These are phyloP conservation scores for Bombylius discolor DNA, from an alignment of 2,888 invertebrate species.

Conservation along the genomic window DNA sequence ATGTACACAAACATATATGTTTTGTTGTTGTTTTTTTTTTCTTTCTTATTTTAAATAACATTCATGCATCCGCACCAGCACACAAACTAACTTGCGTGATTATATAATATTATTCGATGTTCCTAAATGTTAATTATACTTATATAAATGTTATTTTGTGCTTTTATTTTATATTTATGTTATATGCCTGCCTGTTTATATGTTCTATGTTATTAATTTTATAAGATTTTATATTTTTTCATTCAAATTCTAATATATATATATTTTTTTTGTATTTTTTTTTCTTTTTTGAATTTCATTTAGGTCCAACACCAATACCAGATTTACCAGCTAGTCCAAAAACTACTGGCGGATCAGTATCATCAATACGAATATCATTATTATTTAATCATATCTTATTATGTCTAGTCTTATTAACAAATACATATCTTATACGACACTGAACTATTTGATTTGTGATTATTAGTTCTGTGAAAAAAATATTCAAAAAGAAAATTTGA, in stretches of 20 bases:
- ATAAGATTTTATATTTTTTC: not conserved
- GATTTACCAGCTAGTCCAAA: not conserved
- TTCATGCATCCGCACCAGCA: no score
- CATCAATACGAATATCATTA: not conserved
- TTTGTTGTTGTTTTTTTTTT: no score
- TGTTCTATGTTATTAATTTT: no score
- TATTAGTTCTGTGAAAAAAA: conserved; percentile 1
- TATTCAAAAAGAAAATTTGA: not conserved
- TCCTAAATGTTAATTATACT: no score
- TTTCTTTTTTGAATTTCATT: not conserved
- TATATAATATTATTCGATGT: no score
- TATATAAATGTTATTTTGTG: no score
- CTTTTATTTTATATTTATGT: no score
- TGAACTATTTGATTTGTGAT: conserved; percentile 4
- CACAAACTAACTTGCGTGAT: no score
- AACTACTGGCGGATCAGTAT: not conserved
- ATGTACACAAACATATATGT: no score
- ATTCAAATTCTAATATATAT: not conserved
- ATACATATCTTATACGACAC: conserved; percentile 1
- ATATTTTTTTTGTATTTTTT: not conserved
- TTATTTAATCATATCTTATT: not conserved
- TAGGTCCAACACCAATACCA: conserved; percentile 7
- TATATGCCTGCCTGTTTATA: no score
- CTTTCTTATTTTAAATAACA: no score
- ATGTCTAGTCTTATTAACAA: conserved; percentile 6